Base-by-base conservation (phyloP, 2,797 vertebrate species). In the Phataginus tricuspis region DNA sequence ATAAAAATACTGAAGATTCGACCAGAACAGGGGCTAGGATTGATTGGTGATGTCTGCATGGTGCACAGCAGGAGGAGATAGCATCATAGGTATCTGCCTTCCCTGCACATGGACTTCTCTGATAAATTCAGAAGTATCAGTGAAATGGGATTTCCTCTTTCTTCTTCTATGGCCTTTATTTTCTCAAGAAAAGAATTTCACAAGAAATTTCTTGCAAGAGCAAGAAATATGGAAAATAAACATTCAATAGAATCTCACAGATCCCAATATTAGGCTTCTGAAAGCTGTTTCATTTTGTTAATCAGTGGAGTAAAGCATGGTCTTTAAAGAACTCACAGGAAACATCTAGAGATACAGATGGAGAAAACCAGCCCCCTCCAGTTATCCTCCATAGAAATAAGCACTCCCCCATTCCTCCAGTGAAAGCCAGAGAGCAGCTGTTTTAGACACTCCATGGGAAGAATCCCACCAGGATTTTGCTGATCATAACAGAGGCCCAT, bases 261-360 rank as follows among this genome's bases (percentile, higher is more conserved):
- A 78, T 31, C 39, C 69, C 82, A 83, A 90, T 66, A 66, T 66
- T 53, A 92, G 85, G 31, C n/a, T 72, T 68, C 80, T 84, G 90
- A 94, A 39, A 37, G 14, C 37, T 3, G 18, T 63, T 97, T 82
- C 94, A 86, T 91, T 92, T 86, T 87, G n/a, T 45, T 55, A 39
- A 94, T 69, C 83, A 59, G 5, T 7, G 27, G 12, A 53, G 23
- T 68, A 84, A 94, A 90, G 34, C 18, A 45, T 11, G 21, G 55
- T 69, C 83, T 31, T n/a, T 92, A 11, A 53, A 84, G 77, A 83
- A 78, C 68, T 91, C 86, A 90, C 64, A 19, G 68, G 61, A 91
- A 85, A 71, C 39, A 92, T 23, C 29, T 39, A 90, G 14, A 87
- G 83, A 45, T 27, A 27, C 63, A 79, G 61, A 61, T 9, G 42